These are phyloP conservation scores for Micrastur ruficollis DNA, from an alignment of 2,797 vertebrate genomes.

Conservation along the genomic window DNA sequence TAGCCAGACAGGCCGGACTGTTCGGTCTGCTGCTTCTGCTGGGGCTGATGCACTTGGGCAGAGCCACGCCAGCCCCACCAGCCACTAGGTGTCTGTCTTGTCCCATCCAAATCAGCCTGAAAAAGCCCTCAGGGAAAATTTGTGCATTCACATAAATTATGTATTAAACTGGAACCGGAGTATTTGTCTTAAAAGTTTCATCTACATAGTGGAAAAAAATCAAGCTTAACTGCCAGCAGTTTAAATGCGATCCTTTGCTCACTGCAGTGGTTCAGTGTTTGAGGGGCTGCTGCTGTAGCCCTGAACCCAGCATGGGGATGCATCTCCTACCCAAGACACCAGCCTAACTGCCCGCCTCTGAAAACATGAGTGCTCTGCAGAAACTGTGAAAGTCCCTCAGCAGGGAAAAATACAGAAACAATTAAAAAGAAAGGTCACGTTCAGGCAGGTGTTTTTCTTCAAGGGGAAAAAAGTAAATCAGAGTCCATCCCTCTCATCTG, in stretches of 20 bases:
- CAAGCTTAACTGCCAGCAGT: background rate
- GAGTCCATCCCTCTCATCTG: background rate
- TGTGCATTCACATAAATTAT: background rate
- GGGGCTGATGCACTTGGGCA: background rate
- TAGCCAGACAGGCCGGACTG: background rate
- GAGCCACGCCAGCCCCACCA: background rate
- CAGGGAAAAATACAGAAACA: background rate
- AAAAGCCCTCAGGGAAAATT: background rate
- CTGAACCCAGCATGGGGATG: background rate
- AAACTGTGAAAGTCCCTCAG: background rate
- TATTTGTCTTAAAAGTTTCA: background rate
- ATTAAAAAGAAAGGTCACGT: background rate
- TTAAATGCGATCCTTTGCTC: background rate
- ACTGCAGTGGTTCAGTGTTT: background rate
- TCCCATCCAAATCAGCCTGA: background rate
- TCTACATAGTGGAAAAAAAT: background rate
- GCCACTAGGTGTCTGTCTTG: constrained; percentile 59
- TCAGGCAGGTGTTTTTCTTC: background rate
- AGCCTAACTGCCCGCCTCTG: background rate
- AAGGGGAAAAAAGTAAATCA: background rate
- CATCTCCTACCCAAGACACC: background rate
- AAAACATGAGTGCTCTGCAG: background rate
- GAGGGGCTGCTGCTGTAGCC: background rate
- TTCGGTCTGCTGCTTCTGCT: background rate
- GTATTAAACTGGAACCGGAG: background rate